Evolutionary conservation across 2,113 vertebrate species (phyloP).

Genomic region (Xiphophorus hellerii): DNA sequence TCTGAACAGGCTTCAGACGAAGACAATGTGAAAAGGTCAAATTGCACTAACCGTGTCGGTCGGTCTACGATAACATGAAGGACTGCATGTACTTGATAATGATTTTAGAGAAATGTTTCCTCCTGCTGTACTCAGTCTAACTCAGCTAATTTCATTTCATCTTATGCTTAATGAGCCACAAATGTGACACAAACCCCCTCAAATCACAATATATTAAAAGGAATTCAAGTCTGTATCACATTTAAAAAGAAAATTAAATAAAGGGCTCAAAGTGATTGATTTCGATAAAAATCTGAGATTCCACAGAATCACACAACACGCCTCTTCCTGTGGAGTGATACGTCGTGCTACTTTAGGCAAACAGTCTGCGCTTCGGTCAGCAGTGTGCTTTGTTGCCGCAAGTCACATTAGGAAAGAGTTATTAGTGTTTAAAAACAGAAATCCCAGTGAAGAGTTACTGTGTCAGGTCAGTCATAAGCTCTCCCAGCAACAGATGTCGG

Average conservation of each 20-base stretch:
- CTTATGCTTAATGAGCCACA: slow-evolving; percentile 41
- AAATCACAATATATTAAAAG: slow-evolving; percentile 46
- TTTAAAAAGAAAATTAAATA: slow-evolving; percentile 33
- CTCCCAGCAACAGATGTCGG: slow-evolving; percentile 47
- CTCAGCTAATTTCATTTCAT: slow-evolving; percentile 31
- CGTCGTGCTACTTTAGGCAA: slow-evolving; percentile 47
- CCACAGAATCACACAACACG: slow-evolving; percentile 9
- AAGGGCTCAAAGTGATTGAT: slow-evolving; percentile 52
- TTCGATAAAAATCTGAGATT: slow-evolving; percentile 24
- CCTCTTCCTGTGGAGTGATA: slow-evolving; percentile 37
- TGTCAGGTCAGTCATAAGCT: slow-evolving; percentile 21
- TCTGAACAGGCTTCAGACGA: slow-evolving; percentile 5
- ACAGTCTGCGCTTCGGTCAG: slow-evolving; percentile 52
- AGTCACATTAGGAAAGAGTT: slow-evolving; percentile 58
- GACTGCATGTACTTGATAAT: not conserved
- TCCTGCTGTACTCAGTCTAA: slow-evolving; percentile 15
- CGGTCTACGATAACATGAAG: slow-evolving; percentile 9
- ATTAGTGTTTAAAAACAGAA: slow-evolving; percentile 5
- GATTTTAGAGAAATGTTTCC: not conserved
- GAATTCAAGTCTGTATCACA: slow-evolving; percentile 66
- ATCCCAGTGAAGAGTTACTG: slow-evolving; percentile 6
- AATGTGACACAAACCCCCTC: slow-evolving; percentile 42
- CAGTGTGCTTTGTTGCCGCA: slow-evolving; percentile 40
- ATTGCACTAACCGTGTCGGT: slow-evolving; percentile 5
- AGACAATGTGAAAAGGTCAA: slow-evolving; percentile 13